A percentile compares a stretch with the other conserved stretches of the same genome.
These are phyloP conservation scores for Branchinecta lindahli DNA, from an alignment of 1,140 invertebrate genomes.

Conservation along the genomic window DNA sequence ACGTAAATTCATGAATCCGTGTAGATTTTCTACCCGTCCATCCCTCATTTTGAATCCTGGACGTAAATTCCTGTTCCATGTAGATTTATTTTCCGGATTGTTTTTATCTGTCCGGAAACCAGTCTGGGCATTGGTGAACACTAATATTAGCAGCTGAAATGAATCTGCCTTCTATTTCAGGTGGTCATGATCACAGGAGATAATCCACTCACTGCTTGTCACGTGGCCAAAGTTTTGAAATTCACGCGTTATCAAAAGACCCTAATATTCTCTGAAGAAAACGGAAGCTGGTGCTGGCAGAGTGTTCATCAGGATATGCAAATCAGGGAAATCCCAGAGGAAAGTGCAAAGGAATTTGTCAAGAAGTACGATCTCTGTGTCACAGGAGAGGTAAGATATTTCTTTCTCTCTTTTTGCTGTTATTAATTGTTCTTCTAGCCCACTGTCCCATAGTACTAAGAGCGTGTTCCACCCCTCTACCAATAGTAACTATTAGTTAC, in stretches of 20 bases:
- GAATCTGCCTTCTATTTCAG: constrained; percentile 31
- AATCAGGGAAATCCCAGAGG: constrained; percentile 36
- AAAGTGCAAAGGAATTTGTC: constrained; percentile 38
- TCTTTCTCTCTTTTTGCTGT: constrained; percentile 14
- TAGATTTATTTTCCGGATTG: too few relatives aligned
- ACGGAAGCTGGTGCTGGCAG: constrained; percentile 53
- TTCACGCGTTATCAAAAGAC: constrained; percentile 61
- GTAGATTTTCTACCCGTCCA: too few relatives aligned
- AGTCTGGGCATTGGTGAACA: too few relatives aligned
- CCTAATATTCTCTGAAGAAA: constrained; percentile 48
- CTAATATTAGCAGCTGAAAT: too few relatives aligned
- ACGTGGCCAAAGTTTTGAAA: constrained; percentile 85
- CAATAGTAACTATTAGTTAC: too few relatives aligned
- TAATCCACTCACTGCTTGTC: constrained; percentile 95
- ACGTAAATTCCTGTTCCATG: too few relatives aligned
- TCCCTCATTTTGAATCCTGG: too few relatives aligned
- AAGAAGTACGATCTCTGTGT: constrained; percentile 72
- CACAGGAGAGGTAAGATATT: constrained; percentile 57
- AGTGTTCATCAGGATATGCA: constrained; percentile 56
- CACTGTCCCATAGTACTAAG: too few relatives aligned
- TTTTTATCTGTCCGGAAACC: too few relatives aligned
- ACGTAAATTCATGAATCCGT: too few relatives aligned
- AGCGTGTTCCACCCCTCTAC: too few relatives aligned
- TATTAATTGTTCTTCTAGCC: background rate
- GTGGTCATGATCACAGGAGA: constrained; percentile 99